A percentile compares a stretch with the other conserved stretches of the same genome.
Evolutionary conservation across 2,113 vertebrate species (phyloP).

Genomic region (Quiscalus mexicanus): DNA sequence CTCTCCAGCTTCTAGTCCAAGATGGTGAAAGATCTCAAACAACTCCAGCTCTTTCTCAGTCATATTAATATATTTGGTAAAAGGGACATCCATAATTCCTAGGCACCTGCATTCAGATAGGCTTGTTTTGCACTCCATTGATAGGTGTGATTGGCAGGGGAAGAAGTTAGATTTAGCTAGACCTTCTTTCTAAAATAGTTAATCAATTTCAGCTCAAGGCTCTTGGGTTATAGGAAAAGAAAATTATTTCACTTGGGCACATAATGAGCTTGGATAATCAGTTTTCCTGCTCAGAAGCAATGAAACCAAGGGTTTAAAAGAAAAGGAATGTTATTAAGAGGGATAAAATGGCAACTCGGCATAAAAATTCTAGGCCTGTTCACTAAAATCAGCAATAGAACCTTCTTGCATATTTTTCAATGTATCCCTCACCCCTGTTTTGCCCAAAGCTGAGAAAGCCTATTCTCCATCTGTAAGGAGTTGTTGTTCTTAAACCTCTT

Average conservation of each 20-base stretch:
- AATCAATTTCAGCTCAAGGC: slow-evolving; percentile 40
- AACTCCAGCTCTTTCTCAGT: not conserved
- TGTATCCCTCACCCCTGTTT: not conserved
- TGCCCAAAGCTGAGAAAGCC: not conserved
- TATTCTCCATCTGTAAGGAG: not conserved
- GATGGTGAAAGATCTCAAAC: not conserved
- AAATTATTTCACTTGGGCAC: not conserved
- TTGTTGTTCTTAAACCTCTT: not conserved
- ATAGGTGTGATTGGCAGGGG: not conserved
- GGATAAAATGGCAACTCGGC: not conserved
- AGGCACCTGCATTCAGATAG: not conserved
- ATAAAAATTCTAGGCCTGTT: not conserved
- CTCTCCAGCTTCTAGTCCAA: not conserved
- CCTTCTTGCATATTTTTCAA: not conserved
- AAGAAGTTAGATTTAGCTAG: slow-evolving; percentile 29
- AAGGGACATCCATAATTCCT: not conserved
- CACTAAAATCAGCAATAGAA: not conserved
- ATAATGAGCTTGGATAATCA: slow-evolving; percentile 23
- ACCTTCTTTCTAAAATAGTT: slow-evolving; percentile 37
- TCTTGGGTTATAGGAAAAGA: slow-evolving; percentile 21
- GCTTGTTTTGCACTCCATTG: not conserved
- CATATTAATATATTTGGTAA: not conserved
- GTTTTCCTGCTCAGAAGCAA: slow-evolving; percentile 27
- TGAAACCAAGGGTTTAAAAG: not conserved
- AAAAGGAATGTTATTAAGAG: not conserved